These are phyloP conservation scores for Austrofundulus limnaeus DNA, from an alignment of 2,113 vertebrate genomes.

Conservation along the genomic window DNA sequence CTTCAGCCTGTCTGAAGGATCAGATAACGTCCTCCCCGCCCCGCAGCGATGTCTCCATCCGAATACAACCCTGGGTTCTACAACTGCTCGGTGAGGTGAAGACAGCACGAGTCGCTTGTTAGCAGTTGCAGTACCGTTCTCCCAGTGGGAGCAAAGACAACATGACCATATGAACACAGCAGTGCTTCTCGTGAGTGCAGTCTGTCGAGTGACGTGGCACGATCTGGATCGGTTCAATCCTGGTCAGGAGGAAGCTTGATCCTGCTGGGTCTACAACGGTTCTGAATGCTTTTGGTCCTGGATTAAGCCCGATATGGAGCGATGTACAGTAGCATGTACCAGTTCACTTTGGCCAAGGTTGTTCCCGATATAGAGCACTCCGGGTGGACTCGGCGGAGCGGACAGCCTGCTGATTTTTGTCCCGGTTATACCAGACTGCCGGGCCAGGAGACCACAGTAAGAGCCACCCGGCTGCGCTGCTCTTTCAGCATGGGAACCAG, in stretches of 20 bases:
- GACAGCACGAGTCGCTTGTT: conserved; percentile 59
- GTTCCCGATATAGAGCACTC: conserved; percentile 65
- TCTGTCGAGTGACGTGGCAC: conserved; percentile 65
- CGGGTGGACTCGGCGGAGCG: conserved; percentile 33
- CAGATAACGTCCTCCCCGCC: conserved; percentile 33
- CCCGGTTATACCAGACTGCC: conserved; percentile 86
- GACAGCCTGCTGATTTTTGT: conserved; percentile 18
- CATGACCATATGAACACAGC: conserved; percentile 74
- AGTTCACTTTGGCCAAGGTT: conserved; percentile 67
- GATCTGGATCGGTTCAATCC: conserved; percentile 61
- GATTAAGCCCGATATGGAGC: conserved; percentile 66
- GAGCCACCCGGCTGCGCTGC: conserved; percentile 93
- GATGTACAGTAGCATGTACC: conserved; percentile 58
- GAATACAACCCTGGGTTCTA: conserved; percentile 64
- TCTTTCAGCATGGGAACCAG: conserved; percentile 98
- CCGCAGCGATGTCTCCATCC: conserved; percentile 59
- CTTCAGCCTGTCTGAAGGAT: conserved; percentile 45
- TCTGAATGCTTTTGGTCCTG: conserved; percentile 74
- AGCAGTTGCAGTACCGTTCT: conserved; percentile 58
- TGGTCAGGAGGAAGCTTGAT: conserved; percentile 49
- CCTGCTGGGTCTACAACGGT: conserved; percentile 60
- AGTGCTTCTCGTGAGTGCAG: conserved; percentile 57
- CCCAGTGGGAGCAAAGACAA: conserved; percentile 58
- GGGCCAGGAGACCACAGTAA: conserved; percentile 97
- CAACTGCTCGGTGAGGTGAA: conserved; percentile 61